These are phyloP conservation scores for Leucania comma DNA, from an alignment of 2,888 invertebrate genomes.

Conservation along the genomic window DNA sequence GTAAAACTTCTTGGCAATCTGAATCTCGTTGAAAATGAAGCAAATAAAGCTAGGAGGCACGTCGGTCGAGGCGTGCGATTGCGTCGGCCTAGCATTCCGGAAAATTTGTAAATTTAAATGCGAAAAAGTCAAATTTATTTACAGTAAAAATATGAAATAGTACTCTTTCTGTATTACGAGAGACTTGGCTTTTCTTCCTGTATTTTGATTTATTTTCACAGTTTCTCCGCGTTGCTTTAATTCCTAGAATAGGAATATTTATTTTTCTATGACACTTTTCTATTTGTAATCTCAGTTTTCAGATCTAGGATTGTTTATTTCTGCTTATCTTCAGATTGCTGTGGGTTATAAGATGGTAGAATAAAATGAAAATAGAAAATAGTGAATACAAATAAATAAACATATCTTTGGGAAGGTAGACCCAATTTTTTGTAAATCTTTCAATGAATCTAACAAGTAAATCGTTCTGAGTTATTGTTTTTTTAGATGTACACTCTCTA, in stretches of 20 bases:
- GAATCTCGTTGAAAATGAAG: slow-evolving; percentile 81
- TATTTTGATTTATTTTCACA: slow-evolving; percentile 56
- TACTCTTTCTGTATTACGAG: slow-evolving; percentile 41
- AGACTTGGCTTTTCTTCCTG: slow-evolving; percentile 38
- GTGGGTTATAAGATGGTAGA: slow-evolving; percentile 3
- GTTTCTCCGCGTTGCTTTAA: slow-evolving; percentile 51
- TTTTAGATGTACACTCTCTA: not conserved
- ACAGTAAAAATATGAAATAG: slow-evolving; percentile 60
- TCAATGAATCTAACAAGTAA: not conserved
- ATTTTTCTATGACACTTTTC: slow-evolving; percentile 54
- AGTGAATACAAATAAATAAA: not conserved
- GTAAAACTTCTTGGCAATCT: slow-evolving; percentile 83
- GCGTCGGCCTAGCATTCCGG: slow-evolving; percentile 78
- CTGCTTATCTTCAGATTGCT: slow-evolving; percentile 10
- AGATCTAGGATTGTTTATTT: slow-evolving; percentile 69
- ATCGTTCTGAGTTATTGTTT: not conserved
- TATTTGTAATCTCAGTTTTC: slow-evolving; percentile 49
- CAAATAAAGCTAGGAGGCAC: slow-evolving; percentile 81
- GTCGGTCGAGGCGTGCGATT: slow-evolving; percentile 73
- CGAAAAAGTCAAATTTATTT: slow-evolving; percentile 72
- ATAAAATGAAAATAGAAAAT: not conserved
- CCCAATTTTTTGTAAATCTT: not conserved
- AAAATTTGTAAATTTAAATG: slow-evolving; percentile 77
- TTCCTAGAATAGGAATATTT: slow-evolving; percentile 47
- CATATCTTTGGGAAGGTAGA: not conserved